These are phyloP conservation scores for Paramormyrops hopkinsi DNA, from an alignment of 2,797 vertebrate genomes.

Conservation along the genomic window DNA sequence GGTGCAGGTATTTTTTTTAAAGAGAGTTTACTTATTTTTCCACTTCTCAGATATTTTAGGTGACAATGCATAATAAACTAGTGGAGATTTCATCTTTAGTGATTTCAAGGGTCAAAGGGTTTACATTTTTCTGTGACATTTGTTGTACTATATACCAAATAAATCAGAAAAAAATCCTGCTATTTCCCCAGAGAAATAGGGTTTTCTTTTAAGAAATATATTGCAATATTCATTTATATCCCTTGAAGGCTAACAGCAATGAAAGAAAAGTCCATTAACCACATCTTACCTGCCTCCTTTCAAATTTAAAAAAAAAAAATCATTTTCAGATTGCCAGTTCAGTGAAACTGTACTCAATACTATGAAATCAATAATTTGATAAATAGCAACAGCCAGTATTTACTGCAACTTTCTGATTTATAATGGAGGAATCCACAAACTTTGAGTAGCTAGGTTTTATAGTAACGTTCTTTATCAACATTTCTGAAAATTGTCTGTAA, in stretches of 20 bases:
- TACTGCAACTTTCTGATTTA: background rate
- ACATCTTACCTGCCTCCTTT: background rate
- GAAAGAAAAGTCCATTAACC: background rate
- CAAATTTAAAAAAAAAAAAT: constrained; percentile 33
- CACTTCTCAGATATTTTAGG: background rate
- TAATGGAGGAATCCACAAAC: background rate
- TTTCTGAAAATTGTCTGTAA: too few species aligned
- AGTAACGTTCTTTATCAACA: background rate
- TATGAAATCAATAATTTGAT: constrained; percentile 8
- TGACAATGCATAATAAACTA: background rate
- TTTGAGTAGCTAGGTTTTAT: background rate
- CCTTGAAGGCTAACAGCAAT: background rate
- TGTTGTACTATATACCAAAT: background rate
- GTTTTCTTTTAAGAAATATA: background rate
- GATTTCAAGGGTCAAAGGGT: background rate
- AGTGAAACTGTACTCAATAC: constrained; percentile 64
- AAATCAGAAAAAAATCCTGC: background rate
- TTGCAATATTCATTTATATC: background rate
- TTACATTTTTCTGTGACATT: background rate
- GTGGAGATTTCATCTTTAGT: background rate
- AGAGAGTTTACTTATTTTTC: background rate
- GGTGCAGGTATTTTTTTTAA: background rate
- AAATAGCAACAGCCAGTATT: constrained; percentile 9
- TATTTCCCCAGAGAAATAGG: background rate
- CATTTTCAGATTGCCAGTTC: constrained; percentile 60